Percentiles rank a stretch among this genome's conserved stretches.
phyloP scores from a whole-genome alignment of 2,113 vertebrate species.

The Hemiprocne comata region DNA sequence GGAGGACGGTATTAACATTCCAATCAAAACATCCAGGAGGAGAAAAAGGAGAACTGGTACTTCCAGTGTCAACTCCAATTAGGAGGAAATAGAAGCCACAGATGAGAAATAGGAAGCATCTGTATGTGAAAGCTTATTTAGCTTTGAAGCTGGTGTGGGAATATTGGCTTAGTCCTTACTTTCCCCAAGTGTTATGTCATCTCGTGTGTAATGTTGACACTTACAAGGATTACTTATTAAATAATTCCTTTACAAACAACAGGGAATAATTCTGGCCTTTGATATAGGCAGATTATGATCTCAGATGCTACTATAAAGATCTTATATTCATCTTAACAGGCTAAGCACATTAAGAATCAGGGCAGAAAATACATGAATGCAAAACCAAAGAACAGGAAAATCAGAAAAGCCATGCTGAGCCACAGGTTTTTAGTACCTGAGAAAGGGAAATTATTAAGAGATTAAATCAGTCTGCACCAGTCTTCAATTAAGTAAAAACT shows the following conservation, averaged over 20 bases:
- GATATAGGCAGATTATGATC: constrained; percentile 71
- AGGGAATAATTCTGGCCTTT: constrained; percentile 71
- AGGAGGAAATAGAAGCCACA: constrained; percentile 58
- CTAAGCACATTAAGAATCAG: constrained; percentile 44
- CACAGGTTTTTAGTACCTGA: constrained; percentile 24
- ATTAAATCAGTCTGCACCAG: constrained; percentile 14
- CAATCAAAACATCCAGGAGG: constrained; percentile 69
- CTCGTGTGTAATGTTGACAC: constrained; percentile 67
- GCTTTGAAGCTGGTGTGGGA: constrained; percentile 70
- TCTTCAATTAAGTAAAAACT: constrained; percentile 39
- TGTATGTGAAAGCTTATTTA: constrained; percentile 62
- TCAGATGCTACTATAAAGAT: constrained; percentile 54
- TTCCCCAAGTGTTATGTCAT: constrained; percentile 70
- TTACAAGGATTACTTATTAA: constrained; percentile 72
- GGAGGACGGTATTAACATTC: constrained; percentile 56
- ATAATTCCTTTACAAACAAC: constrained; percentile 76
- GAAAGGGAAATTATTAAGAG: constrained; percentile 40
- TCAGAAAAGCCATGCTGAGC: constrained; percentile 14
- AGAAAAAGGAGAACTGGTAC: constrained; percentile 56
- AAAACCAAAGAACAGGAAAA: constrained; percentile 36
- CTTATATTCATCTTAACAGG: constrained; percentile 32
- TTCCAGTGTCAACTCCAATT: constrained; percentile 69
- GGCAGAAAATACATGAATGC: constrained; percentile 13
- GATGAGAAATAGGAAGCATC: constrained; percentile 64
- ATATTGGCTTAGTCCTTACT: constrained; percentile 71